Base-by-base conservation (phyloP, 2,797 vertebrate species). In the Halcyon smyrnensis region DNA sequence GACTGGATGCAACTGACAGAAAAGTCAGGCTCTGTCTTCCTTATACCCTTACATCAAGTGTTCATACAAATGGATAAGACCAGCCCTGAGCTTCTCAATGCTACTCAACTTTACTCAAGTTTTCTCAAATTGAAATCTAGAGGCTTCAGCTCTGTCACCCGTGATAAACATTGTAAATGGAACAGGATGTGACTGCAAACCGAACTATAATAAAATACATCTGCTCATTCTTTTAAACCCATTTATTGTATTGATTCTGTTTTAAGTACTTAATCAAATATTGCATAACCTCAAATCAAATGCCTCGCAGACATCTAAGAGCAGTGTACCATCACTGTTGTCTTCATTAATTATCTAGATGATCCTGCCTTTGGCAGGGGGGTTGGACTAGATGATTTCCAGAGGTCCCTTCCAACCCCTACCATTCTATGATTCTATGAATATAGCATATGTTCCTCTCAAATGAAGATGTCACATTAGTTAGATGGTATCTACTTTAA, bases 261-360 rank as follows among this genome's bases (percentile, higher is more conserved):
- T 28, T 84, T 87, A 92, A 95, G 84, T 87, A 41, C 39, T 91
- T 89, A 89, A 91, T 96, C 87, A 95, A 92, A 91, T 92, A 76
- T 64, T 91, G 54, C 79, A 56, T 73, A 87, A 34, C 70, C 50
- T 62, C 41, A 82, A 91, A 91, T 75, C 57, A 92, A 92, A 91
- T 79, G 81, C 67, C 94, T 82, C 63, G 75, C 5, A 1, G 84
- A 91, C n/a, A 36, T 41, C 11, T 84, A 89, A 73, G 46, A 87
- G 32, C 63, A 84, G 37, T 84, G 39, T 79, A 91, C 70, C 84
- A 89, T 7, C 46, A 91, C 54, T 2, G 9, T 19, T 89, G 28
- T 60, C 84, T 82, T 95, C 87, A 95, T 87, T 94, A 90, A 92
- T 70, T 86, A 84, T 93, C 68, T 77, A 89, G 87, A 87, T 87